Percentiles rank a stretch among this genome's conserved stretches.
phyloP scores from a whole-genome alignment of 2,888 invertebrate species.

The Euphydryas editha region DNA sequence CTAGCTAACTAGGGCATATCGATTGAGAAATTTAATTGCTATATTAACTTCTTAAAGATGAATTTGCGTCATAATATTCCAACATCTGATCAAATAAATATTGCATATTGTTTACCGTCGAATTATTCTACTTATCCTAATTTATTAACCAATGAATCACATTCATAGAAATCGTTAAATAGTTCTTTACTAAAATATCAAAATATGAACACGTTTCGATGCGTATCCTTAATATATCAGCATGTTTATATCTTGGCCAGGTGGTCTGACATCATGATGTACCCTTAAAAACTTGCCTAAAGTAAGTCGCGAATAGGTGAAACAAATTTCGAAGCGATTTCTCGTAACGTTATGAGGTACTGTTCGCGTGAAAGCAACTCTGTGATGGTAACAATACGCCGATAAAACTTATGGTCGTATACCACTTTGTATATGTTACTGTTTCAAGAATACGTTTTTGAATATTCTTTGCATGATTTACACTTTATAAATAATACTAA shows the following conservation, averaged over 20 bases:
- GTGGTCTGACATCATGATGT: constrained; percentile 58
- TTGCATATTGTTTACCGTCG: neutral
- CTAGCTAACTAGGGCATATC: constrained; percentile 68
- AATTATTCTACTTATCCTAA: neutral
- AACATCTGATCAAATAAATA: neutral
- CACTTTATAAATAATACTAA: constrained; percentile 11
- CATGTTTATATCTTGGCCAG: constrained; percentile 55
- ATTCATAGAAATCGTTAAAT: too few relatives aligned
- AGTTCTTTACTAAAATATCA: too few relatives aligned
- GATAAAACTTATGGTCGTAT: constrained; percentile 67
- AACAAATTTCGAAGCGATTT: constrained; percentile 64
- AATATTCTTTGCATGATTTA: constrained; percentile 36
- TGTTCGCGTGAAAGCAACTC: constrained; percentile 54
- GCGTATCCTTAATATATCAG: constrained; percentile 15
- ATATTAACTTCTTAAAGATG: neutral
- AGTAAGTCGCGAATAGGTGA: constrained; percentile 65
- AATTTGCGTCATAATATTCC: constrained; percentile 3
- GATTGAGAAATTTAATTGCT: constrained; percentile 37
- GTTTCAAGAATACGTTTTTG: constrained; percentile 39
- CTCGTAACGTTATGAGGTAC: constrained; percentile 59
- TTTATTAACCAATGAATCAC: too few relatives aligned
- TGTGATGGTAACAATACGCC: constrained; percentile 69
- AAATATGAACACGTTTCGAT: neutral
- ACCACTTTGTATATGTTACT: constrained; percentile 51
- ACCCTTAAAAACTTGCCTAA: constrained; percentile 51